These are phyloP conservation scores for Enteromius paludinosus DNA, from an alignment of 2,797 vertebrate genomes.

Conservation along the genomic window DNA sequence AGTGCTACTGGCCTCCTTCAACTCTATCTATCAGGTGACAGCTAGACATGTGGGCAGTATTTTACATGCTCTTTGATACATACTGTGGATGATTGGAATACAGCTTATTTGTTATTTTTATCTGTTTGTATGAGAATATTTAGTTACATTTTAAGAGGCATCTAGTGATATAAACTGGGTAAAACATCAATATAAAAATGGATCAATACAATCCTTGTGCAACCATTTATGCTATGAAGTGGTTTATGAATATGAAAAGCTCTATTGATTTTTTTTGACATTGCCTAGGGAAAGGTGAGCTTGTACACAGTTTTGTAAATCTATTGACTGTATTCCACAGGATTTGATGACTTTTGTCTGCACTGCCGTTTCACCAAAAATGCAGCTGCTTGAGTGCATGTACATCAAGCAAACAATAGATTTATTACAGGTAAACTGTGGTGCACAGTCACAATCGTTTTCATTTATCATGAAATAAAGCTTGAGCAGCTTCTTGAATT, in stretches of 20 bases:
- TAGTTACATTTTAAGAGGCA: background rate
- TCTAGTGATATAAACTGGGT: background rate
- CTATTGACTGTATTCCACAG: conserved; percentile 64
- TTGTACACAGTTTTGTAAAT: background rate
- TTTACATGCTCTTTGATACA: background rate
- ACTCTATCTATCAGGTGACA: conserved; percentile 80
- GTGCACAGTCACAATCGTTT: background rate
- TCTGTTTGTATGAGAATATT: background rate
- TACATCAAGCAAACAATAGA: conserved; percentile 88
- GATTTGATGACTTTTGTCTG: conserved; percentile 83
- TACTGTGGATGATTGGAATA: background rate
- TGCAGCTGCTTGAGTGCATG: conserved; percentile 85
- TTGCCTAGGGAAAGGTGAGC: conserved; percentile 34
- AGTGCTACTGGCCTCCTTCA: conserved; percentile 76
- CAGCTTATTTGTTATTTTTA: background rate
- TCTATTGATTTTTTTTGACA: conserved; percentile 31
- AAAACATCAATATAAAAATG: conserved; percentile 9
- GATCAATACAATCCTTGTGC: background rate
- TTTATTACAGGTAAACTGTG: conserved; percentile 80
- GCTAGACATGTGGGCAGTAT: background rate
- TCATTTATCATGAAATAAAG: background rate
- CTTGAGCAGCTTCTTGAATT: background rate
- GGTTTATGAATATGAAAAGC: conserved; percentile 25
- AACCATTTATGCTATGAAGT: conserved; percentile 7
- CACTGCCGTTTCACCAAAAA: conserved; percentile 83